These are phyloP conservation scores for Dipodomys stephensi DNA, from an alignment of 2,113 vertebrate genomes.

Conservation along the genomic window DNA sequence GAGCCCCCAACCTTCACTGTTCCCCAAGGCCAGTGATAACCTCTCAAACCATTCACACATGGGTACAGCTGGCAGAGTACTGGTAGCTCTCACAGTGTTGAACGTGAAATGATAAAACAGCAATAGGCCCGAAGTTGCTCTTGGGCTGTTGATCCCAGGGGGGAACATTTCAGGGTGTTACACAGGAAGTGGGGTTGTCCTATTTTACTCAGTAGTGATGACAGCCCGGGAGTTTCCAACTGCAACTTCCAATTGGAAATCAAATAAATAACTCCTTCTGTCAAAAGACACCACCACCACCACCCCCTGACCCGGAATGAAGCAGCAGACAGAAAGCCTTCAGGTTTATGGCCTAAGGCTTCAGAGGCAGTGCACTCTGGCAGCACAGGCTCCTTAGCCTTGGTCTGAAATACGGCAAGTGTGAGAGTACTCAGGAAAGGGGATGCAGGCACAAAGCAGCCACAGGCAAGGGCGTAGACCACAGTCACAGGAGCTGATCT, in stretches of 20 bases:
- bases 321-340: background rate
- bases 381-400: background rate
- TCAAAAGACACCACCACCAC: background rate
- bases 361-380: background rate
- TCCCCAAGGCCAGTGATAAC: accelerated
- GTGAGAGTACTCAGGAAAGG: background rate
- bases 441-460: background rate
- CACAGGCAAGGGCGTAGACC: background rate
- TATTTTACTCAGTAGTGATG: background rate
- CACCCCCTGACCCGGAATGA: background rate
- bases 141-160: background rate
- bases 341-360: no score
- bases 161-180: background rate
- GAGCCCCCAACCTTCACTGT: background rate
- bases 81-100: accelerated
- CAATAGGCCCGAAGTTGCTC: constrained; percentile 17
- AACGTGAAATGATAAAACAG: background rate
- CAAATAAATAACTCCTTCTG: background rate
- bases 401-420: background rate
- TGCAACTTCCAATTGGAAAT: constrained; percentile 10
- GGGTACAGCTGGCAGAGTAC: background rate
- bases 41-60: background rate
- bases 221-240: constrained; percentile 28
- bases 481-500: background rate
- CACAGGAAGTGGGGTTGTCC: constrained; percentile 54